Base-by-base conservation (phyloP, 1,140 invertebrate genomes). In the Anadara kagoshimensis region DNA sequence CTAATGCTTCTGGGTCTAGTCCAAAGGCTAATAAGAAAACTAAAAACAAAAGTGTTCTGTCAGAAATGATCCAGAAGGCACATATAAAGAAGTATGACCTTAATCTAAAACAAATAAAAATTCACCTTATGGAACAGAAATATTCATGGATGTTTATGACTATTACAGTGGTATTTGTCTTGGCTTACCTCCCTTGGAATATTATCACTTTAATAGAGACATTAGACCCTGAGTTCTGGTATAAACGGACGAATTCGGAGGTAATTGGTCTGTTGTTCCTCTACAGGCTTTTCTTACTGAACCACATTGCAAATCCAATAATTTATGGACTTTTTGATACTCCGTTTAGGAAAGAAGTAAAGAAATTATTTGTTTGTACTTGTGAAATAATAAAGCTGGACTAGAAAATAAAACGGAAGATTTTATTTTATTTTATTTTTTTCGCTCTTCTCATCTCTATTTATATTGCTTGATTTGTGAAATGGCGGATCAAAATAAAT, bases 261-360 rank as follows among this genome's bases (percentile, higher is more conserved):
- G 18, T 29, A 0, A 20, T n/a, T 47, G 12, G 16, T 36, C 5
- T 64, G 5, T 64, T 49, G 10, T 64, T 64, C 5, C 12, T 53
- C 10, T 8, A 45, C 49, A 49, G 51, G 14, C 49, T 44, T 45
- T n/a, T 49, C 4, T 51, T 70, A n/a, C 20, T 63, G 5, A 63
- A 70, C 12, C 68, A 70, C 22, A 53, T 70, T 22, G 47, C 63
- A 22, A 70, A 70, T 36, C 68, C 68, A 3, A 63, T 70, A 29
- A 56, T 70, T n/a, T 70, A 70, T 26, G 68, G 68, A 44, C 56
- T 63, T 56, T 70, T 51, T 51, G 68, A 70, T 22, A 63, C n/a
- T 8, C 12, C 22, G 36, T 70, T 70, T 26, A 18, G 59, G 22
- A 26, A 18, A 12, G 59, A 63, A 16, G 64, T 67, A 20, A 59